Evolutionary conservation across 2,888 invertebrate genomes (phyloP).

Genomic region (Orchesellides sinensis): DNA sequence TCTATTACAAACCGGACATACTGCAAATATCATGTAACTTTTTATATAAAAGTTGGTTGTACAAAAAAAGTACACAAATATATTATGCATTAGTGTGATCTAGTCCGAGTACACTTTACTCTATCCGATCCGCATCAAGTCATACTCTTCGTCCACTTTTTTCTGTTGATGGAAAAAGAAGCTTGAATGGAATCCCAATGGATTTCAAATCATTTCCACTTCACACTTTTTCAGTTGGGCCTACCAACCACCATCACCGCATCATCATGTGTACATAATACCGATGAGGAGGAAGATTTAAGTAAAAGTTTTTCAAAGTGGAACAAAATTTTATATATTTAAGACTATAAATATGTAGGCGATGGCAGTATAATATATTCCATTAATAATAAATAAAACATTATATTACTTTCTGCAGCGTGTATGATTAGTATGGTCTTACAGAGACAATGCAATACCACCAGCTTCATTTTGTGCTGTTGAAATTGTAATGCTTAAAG

Average conservation of each 20-base stretch:
- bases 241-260: constrained; percentile 9
- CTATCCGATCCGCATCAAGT: constrained; percentile 44
- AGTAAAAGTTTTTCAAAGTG: neutral
- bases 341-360: neutral
- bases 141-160: constrained; percentile 35
- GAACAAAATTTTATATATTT: neutral
- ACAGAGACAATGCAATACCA: no score
- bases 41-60: neutral
- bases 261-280: constrained; percentile 12
- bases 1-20: no score
- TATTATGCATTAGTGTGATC: constrained; percentile 29
- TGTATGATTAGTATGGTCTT: no score
- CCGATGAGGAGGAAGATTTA: neutral
- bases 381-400: neutral
- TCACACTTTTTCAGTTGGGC: constrained; percentile 42
- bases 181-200: constrained; percentile 64
- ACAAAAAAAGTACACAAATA: constrained; percentile 41
- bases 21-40: no score
- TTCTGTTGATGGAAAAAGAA: constrained; percentile 50
- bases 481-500: no score
- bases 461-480: no score
- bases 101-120: constrained; percentile 10
- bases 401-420: no score
- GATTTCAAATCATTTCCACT: constrained; percentile 66
- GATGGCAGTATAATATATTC: neutral